These are phyloP conservation scores for Stegodyphus dumicola DNA, from an alignment of 1,140 invertebrate species.

Conservation along the genomic window DNA sequence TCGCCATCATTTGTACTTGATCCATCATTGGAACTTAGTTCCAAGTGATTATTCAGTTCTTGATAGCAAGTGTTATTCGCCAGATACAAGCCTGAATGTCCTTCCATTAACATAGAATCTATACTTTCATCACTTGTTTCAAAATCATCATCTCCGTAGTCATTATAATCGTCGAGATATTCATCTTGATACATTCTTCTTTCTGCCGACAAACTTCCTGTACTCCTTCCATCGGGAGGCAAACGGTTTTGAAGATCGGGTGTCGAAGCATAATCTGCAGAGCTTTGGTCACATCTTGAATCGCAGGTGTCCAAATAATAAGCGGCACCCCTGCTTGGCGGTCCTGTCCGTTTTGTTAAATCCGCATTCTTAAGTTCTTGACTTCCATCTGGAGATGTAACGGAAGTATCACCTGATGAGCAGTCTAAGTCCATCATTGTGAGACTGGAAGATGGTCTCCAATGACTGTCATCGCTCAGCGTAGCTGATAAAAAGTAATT, in stretches of 20 bases:
- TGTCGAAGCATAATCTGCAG: conserved; percentile 38
- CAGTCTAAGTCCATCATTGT: conserved; percentile 52
- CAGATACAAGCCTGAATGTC: conserved; percentile 67
- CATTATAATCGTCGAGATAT: conserved; percentile 62
- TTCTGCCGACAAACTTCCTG: conserved; percentile 68
- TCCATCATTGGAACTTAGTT: conserved; percentile 63
- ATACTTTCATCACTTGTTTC: conserved; percentile 69
- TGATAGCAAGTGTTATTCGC: conserved; percentile 68
- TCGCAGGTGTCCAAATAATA: conserved; percentile 55
- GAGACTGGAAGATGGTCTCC: conserved; percentile 68
- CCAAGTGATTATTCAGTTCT: conserved; percentile 66
- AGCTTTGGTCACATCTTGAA: conserved; percentile 47
- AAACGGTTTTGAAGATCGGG: conserved; percentile 61
- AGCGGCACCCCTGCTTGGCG: conserved; percentile 51
- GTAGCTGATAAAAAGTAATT: conserved; percentile 50
- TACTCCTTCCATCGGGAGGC: conserved; percentile 67
- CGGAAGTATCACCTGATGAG: conserved; percentile 34
- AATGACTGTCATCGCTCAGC: conserved; percentile 37
- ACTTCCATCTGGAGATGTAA: conserved; percentile 37
- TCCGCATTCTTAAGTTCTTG: conserved; percentile 29
- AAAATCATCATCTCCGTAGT: conserved; percentile 66
- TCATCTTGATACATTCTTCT: conserved; percentile 56
- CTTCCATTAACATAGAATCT: conserved; percentile 70
- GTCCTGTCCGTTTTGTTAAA: conserved; percentile 28
- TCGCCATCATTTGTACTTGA: conserved; percentile 58